These are phyloP conservation scores for Epinephelus coioides DNA, from an alignment of 2,797 vertebrate genomes.

Conservation along the genomic window DNA sequence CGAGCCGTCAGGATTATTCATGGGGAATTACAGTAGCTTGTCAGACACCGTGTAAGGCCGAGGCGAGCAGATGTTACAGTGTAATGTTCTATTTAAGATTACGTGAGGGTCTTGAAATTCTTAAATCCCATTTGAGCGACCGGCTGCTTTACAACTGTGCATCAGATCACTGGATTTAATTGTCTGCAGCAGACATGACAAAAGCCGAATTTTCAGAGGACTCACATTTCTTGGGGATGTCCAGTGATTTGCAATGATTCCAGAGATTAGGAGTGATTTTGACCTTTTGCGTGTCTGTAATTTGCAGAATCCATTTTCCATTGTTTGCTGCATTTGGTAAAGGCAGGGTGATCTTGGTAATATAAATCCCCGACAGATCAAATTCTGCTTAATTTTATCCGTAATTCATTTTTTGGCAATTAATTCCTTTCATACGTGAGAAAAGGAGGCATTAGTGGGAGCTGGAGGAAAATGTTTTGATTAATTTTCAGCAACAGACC, in stretches of 20 bases:
- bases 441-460: constrained; percentile 31
- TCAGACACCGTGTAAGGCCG: constrained; percentile 59
- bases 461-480: constrained; percentile 18
- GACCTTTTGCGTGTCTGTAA: constrained; percentile 38
- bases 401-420: constrained; percentile 54
- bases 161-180: constrained; percentile 64
- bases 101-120: constrained; percentile 68
- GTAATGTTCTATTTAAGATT: constrained; percentile 72
- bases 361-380: constrained; percentile 57
- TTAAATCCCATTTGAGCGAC: constrained; percentile 69
- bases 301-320: constrained; percentile 48
- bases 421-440: constrained; percentile 46
- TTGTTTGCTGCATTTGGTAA: constrained; percentile 29
- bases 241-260: constrained; percentile 53
- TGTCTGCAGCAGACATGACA: constrained; percentile 58
- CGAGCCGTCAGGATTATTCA: constrained; percentile 69
- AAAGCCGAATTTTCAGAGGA: constrained; percentile 50
- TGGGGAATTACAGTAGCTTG: constrained; percentile 68
- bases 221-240: constrained; percentile 33
- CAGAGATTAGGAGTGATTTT: constrained; percentile 56
- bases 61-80: constrained; percentile 68
- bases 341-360: constrained; percentile 27
- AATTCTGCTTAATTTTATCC: constrained; percentile 54
- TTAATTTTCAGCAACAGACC: constrained; percentile 8
- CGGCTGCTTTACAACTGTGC: constrained; percentile 51